Percentiles rank a stretch among this genome's conserved stretches.
Conservation (phyloP, 2,888 invertebrate species). For the Phortica magna region DNA sequence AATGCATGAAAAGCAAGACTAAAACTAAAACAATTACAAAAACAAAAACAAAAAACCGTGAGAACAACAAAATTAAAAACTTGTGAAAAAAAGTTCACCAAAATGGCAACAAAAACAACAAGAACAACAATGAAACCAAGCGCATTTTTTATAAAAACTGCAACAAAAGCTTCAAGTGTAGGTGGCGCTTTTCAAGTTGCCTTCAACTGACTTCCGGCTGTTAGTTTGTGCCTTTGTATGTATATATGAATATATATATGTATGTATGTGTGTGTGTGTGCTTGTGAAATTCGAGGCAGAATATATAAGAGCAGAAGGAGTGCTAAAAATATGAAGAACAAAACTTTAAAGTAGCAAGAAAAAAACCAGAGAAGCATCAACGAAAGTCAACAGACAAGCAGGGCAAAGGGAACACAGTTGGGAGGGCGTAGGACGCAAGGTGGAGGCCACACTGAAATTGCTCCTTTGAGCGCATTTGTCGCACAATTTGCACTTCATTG, state of each 20-base stretch:
- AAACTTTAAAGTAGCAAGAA: not conserved
- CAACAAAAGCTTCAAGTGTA: conserved; percentile 21
- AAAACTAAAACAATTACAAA: conserved; percentile 23
- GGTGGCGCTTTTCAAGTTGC: conserved; percentile 9
- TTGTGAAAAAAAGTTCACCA: not conserved
- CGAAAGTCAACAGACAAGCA: not conserved
- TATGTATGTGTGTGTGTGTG: not conserved
- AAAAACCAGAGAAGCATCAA: not conserved
- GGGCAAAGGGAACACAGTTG: not conserved
- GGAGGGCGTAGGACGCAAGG: not conserved
- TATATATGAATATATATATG: not conserved
- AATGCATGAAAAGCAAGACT: conserved; percentile 10
- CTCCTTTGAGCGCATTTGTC: conserved; percentile 50
- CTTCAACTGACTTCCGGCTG: conserved; percentile 3
- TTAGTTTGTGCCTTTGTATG: not conserved
- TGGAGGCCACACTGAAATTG: conserved; percentile 20
- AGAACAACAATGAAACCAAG: not conserved
- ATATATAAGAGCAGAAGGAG: no score
- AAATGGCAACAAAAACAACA: not conserved
- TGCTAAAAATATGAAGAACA: not conserved
- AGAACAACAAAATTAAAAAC: not conserved
- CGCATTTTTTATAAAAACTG: not conserved
- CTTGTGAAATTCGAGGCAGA: no score
- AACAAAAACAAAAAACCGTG: not conserved
- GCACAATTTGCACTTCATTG: conserved; percentile 72